phyloP scores from a whole-genome alignment of 2,113 vertebrate species.

The Todiramphus saurophagus region DNA sequence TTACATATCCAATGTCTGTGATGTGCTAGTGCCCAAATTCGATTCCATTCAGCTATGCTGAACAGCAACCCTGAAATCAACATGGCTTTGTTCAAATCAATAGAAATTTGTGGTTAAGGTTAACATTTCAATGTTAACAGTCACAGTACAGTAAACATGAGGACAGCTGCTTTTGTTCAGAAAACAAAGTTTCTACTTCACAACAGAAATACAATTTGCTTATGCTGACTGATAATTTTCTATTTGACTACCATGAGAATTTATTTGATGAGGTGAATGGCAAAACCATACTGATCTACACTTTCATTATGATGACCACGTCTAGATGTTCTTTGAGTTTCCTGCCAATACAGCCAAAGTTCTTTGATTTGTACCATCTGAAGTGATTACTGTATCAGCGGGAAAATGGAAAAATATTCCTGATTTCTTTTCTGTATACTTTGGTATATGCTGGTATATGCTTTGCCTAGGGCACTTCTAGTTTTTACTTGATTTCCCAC shows the following conservation, averaged over 20 bases:
- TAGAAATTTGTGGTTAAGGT: not conserved
- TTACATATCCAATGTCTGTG: not conserved
- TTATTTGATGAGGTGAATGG: not conserved
- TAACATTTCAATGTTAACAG: not conserved
- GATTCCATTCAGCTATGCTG: not conserved
- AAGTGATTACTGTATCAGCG: not conserved
- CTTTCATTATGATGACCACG: not conserved
- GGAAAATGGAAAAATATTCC: not conserved
- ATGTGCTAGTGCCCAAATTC: not conserved
- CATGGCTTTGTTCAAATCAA: not conserved
- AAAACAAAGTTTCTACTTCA: not conserved
- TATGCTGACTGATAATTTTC: not conserved
- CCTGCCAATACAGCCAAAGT: not conserved
- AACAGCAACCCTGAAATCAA: not conserved
- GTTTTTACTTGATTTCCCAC: not conserved
- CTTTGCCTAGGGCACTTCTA: not conserved
- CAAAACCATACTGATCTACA: not conserved
- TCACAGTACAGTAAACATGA: not conserved
- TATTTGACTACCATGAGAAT: not conserved
- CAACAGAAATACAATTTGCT: not conserved
- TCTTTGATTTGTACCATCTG: not conserved
- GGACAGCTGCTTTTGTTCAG: not conserved
- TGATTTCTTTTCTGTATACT: not conserved
- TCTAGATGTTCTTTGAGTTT: not conserved
- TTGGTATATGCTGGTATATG: not conserved